These are phyloP conservation scores for Tiphia femorata DNA, from an alignment of 2,888 invertebrate species.

Conservation along the genomic window DNA sequence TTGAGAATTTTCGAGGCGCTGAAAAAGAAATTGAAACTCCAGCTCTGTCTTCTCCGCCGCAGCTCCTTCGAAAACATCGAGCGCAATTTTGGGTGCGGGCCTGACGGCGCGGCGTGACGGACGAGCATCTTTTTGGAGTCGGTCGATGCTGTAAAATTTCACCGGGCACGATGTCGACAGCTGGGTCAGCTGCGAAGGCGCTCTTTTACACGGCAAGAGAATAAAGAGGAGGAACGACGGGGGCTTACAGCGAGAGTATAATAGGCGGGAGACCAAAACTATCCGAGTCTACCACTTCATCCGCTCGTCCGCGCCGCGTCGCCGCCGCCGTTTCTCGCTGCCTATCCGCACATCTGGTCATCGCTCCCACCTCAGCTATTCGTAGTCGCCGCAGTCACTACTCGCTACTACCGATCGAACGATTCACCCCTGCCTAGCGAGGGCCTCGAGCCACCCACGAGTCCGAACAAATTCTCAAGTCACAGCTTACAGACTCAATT, in stretches of 20 bases:
- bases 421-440: constrained; percentile 31
- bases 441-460: constrained; percentile 15
- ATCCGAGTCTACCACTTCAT: constrained; percentile 34
- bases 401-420: constrained; percentile 38
- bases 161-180: constrained; percentile 31
- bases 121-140: constrained; percentile 14
- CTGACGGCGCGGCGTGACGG: no score
- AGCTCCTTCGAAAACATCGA: no score
- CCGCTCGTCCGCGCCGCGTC: constrained; percentile 30
- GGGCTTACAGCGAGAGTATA: constrained; percentile 17
- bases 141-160: constrained; percentile 11
- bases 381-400: constrained; percentile 42
- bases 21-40: no score
- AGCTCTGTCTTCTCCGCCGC: no score
- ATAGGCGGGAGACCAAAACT: constrained; percentile 39
- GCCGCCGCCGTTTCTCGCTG: no score
- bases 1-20: no score
- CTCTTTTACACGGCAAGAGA: constrained; percentile 21
- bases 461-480: background rate
- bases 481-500: no score
- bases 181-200: constrained; percentile 28
- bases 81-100: no score
- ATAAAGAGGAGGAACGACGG: constrained; percentile 16
- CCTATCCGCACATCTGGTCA: constrained; percentile 56
- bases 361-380: constrained; percentile 54